Base-by-base conservation (phyloP, 2,113 vertebrate species). In the Apodemus speciosus region DNA sequence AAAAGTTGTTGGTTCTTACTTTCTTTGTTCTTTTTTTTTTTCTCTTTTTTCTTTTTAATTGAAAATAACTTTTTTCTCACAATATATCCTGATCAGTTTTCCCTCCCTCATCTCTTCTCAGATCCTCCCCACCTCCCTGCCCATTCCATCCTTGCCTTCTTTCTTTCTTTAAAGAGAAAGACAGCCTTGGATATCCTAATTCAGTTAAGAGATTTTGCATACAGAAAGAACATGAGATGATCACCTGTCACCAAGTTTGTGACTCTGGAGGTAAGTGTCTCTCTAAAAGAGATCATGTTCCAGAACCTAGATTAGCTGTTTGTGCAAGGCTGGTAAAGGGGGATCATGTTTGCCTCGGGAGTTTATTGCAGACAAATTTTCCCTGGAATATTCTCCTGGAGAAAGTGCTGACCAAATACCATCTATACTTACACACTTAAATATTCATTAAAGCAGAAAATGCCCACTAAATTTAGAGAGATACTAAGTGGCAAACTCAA, bases 341-440 rank as follows among this genome's bases (percentile, higher is more conserved):
- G 72, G 84, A 72, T 68, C 38, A 75, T 90, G 81, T 93, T 88
- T 93, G 92, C 92, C 94, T 95, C 49, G 4, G 85, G 95, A 92
- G 88, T 88, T 93, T 83, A 94, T 53, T 89, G 94, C 88, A 95
- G 66, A 81, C 77, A 93, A 96, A 95, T 53, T 21, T 85, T 25
- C 89, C n/a, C 62, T 88, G 15, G 30, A 85, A 96, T 96, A 94
- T 53, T 96, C 10, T 93, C 68, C 92, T 84, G 43, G 43, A 87
- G 7, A 90, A 97, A 96, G 49, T 87, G 72, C 89, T 97, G 96
- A 96, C n/a, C 2, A 83, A 94, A 91, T 38, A 94, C 75, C 46
- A 94, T 89, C 95, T 93, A 94, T 96, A 95, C 92, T 79, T 94
- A 95, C 90, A 49, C 53, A 89, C 72, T 84, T 16, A 90, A 20